Percentiles rank a stretch among this genome's conserved stretches.
These are phyloP conservation scores for Ambastaia sidthimunki DNA, from an alignment of 2,797 vertebrate species.

Conservation along the genomic window DNA sequence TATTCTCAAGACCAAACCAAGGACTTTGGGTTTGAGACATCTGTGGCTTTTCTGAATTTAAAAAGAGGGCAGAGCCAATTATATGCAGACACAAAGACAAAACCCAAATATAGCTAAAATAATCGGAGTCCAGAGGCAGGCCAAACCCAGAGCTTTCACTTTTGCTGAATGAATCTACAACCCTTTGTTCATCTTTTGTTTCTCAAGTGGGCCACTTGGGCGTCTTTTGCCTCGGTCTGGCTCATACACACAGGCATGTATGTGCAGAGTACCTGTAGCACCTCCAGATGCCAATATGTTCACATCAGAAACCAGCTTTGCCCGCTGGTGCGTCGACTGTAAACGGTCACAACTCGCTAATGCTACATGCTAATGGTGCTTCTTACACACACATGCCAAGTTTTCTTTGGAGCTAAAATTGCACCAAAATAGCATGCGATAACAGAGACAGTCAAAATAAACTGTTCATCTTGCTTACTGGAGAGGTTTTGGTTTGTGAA, in stretches of 20 bases:
- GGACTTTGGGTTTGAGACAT: constrained; percentile 14
- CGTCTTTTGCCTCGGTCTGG: neutral
- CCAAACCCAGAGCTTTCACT: constrained; percentile 3
- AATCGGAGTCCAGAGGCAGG: neutral
- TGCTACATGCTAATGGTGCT: neutral
- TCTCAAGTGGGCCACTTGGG: constrained; percentile 18
- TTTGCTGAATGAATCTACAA: constrained; percentile 26
- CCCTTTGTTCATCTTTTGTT: constrained; percentile 21
- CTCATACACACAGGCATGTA: neutral
- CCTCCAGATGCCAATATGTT: constrained; percentile 7
- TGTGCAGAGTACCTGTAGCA: neutral
- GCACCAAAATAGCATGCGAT: neutral
- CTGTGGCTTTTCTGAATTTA: constrained; percentile 29
- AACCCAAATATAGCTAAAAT: constrained; percentile 30
- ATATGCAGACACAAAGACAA: constrained; percentile 29
- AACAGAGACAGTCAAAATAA: neutral
- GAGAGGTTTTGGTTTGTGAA: neutral
- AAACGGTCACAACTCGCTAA: neutral
- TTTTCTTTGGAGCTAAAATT: neutral
- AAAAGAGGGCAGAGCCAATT: constrained; percentile 43
- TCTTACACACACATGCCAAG: neutral
- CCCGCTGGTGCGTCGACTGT: neutral
- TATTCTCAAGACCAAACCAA: constrained; percentile 22
- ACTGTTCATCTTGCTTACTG: constrained; percentile 2
- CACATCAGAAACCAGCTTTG: constrained; percentile 31